Evolutionary conservation across 2,888 invertebrate genomes (phyloP), one percentile per base, ranked within the genome.

Genomic region (Hylaea fasciaria): DNA sequence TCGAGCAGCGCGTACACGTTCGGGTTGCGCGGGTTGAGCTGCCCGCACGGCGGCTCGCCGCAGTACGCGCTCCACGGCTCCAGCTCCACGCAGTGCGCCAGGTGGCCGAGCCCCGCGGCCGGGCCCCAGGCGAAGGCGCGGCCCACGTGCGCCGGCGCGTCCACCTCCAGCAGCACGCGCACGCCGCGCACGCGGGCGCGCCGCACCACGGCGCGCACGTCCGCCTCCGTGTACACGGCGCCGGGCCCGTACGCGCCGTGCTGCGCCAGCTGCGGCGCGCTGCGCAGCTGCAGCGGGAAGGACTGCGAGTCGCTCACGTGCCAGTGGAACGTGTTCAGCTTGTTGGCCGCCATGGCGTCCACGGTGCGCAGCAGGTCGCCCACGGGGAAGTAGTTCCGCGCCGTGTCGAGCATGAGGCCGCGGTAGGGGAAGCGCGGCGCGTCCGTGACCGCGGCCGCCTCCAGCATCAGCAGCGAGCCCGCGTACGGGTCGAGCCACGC

Each of bases 251-350:
- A 97, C 0, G 98, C 97, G 17, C 99, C 98, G 82, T 96, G 95
- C 66, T 95, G 94, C 0, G 96, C 95, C 80, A 97, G 89, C 80
- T 96, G 95, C 0, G 97, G 97, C 54, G 95, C 95, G 65, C 94
- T 93, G 22, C 94, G 94, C 3, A 97, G 94, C 65, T 95, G 94
- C 81, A 97, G 95, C 0, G 98, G 98, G 86, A 98, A 98, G 69
- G 98, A 97, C 83, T 98, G 98, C 12, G 98, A 97, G 83, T 98
- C 98, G 5, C 95, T 95, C 32, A 96, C 93, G 77, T 97, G 97
- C 98, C 98, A 98, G 79, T 98, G 98, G 78, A 98, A 96, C 1
- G 97, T 96, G 87, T 98, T 98, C 68, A 98, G 85, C 86, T 98
- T 98, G 73, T 95, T 95, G 46, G 96, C 95, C 0, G 96, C 95